A percentile compares a stretch with the other conserved stretches of the same genome.
Conservation (phyloP, 2,797 vertebrate genomes). For the Heliangelus exortis region DNA sequence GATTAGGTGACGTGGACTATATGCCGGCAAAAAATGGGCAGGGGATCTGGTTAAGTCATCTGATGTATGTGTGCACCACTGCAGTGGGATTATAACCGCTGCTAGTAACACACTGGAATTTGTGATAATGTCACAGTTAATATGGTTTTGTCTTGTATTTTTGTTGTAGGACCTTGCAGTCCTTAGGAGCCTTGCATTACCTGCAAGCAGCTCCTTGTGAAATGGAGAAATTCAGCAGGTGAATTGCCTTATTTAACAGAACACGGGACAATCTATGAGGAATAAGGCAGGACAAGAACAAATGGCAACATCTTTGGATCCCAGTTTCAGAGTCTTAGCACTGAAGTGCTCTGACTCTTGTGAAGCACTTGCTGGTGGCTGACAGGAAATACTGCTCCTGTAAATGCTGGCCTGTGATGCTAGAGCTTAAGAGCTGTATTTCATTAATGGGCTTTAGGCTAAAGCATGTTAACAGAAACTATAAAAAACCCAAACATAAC, state of each 20-base stretch:
- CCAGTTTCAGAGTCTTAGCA: background rate
- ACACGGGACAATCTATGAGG: background rate
- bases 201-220: background rate
- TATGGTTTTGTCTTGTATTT: background rate
- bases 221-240: background rate
- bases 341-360: background rate
- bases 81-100: background rate
- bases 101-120: background rate
- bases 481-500: accelerated
- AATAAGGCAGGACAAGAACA: background rate
- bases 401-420: background rate
- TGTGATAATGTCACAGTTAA: background rate
- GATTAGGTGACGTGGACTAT: background rate
- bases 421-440: background rate
- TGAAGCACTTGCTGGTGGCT: background rate
- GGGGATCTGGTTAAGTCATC: background rate
- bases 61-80: background rate
- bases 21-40: background rate
- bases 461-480: background rate
- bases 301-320: background rate
- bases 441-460: background rate
- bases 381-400: background rate
- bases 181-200: background rate
- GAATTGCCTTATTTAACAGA: background rate
- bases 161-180: background rate